Conservation (phyloP, 2,113 vertebrate species). For the Chlamydotis undulata region DNA sequence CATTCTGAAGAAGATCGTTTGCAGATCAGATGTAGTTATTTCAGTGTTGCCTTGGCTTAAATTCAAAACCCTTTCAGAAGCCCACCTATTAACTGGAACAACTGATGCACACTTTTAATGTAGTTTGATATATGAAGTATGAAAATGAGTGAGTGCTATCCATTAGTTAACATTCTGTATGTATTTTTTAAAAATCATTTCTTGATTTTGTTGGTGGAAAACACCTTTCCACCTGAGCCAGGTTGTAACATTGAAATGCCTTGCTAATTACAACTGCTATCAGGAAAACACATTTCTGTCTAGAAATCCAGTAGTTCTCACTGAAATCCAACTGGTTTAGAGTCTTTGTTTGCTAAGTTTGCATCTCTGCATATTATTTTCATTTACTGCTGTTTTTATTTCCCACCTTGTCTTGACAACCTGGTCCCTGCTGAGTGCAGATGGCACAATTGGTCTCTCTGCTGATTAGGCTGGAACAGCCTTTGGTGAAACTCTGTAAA, state of each 20-base stretch:
- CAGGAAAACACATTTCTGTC: not conserved
- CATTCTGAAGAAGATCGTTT: slow-evolving; percentile 15
- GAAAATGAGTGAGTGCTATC: not conserved
- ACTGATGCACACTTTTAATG: not conserved
- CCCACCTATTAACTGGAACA: not conserved
- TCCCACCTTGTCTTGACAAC: not conserved
- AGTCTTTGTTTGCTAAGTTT: slow-evolving; percentile 15
- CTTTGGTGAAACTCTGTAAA: not conserved
- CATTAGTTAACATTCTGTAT: not conserved
- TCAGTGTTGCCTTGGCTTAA: not conserved
- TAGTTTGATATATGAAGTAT: not conserved
- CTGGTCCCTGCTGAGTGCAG: slow-evolving; percentile 25
- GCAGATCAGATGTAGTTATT: not conserved
- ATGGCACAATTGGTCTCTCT: slow-evolving; percentile 13
- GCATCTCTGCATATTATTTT: slow-evolving; percentile 37
- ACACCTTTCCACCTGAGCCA: not conserved
- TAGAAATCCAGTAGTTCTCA: not conserved
- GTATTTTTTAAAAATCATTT: not conserved
- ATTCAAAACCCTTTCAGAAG: not conserved
- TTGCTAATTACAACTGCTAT: not conserved
- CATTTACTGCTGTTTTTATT: slow-evolving; percentile 46
- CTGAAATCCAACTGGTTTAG: slow-evolving; percentile 48
- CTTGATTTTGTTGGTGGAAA: not conserved
- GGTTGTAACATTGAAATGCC: not conserved
- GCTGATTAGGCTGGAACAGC: not conserved